These are phyloP conservation scores for Sakesphorus luctuosus DNA, from an alignment of 2,113 vertebrate genomes.

Conservation along the genomic window DNA sequence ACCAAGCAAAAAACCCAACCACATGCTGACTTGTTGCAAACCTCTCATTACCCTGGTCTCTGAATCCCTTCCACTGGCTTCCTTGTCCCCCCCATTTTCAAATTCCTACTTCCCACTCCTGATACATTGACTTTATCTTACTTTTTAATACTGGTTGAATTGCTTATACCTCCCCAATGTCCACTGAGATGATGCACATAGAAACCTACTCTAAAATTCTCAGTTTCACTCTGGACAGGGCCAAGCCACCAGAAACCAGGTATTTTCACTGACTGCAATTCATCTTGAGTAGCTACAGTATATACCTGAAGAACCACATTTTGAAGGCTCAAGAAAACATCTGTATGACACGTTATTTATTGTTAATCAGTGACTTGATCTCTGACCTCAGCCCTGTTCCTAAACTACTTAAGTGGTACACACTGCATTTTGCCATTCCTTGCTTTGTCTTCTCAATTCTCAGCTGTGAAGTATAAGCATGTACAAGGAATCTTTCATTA, in stretches of 20 bases:
- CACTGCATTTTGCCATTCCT: background rate
- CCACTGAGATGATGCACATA: background rate
- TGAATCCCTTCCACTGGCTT: background rate
- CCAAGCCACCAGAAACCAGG: background rate
- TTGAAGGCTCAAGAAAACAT: background rate
- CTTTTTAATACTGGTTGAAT: background rate
- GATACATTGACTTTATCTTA: background rate
- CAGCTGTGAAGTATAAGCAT: background rate
- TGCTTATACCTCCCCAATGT: background rate
- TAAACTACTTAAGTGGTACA: background rate
- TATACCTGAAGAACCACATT: background rate
- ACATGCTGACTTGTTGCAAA: background rate
- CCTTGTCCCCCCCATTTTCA: background rate
- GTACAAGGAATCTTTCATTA: background rate
- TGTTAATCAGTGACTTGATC: too few species aligned
- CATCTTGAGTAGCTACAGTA: background rate
- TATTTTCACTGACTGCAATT: background rate
- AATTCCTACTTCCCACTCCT: background rate
- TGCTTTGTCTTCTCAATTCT: background rate
- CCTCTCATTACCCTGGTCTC: background rate
- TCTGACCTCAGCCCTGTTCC: background rate
- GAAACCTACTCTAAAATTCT: background rate
- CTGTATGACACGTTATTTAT: background rate
- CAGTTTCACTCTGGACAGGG: background rate
- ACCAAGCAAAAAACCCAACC: background rate